Percentiles rank a stretch among this genome's conserved stretches.
These are phyloP conservation scores for Zeugodacus cucurbitae DNA, from an alignment of 1,140 invertebrate genomes.

Conservation along the genomic window DNA sequence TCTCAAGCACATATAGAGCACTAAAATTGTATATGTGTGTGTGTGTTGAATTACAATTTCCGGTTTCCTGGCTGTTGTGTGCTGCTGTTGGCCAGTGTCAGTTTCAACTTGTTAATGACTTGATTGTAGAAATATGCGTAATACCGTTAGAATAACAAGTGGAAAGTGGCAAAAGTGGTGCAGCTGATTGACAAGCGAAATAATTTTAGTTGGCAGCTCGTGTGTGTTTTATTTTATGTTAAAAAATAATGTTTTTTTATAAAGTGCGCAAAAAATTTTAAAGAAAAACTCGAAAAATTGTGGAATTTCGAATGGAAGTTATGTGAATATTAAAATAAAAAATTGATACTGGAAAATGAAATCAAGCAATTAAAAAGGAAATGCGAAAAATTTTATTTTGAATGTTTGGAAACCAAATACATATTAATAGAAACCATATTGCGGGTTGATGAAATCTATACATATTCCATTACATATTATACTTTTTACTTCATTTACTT, in stretches of 20 bases:
- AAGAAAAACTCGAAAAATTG: background rate
- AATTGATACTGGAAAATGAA: background rate
- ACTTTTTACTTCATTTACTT: too few species aligned
- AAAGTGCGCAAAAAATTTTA: background rate
- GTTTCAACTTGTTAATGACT: slow-evolving; percentile 28
- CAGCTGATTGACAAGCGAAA: background rate
- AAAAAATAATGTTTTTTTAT: too few species aligned
- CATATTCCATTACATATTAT: too few species aligned
- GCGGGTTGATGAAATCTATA: too few species aligned
- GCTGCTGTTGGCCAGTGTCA: background rate
- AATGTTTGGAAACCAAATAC: too few species aligned
- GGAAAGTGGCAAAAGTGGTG: slow-evolving; percentile 14
- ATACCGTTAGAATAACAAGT: slow-evolving; percentile 34
- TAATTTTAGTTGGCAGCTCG: background rate
- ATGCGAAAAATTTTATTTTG: too few species aligned
- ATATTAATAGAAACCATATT: too few species aligned
- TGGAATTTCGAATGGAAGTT: background rate
- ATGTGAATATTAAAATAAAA: background rate
- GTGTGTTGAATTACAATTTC: slow-evolving; percentile 3
- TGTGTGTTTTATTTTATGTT: too few species aligned
- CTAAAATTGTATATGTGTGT: background rate
- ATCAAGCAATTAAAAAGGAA: background rate
- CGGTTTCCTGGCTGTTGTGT: background rate
- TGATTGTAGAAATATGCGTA: slow-evolving; percentile 27
- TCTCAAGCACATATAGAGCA: background rate